phyloP scores from a whole-genome alignment of 2,888 invertebrate genomes.

The Drosophila antonietae region DNA sequence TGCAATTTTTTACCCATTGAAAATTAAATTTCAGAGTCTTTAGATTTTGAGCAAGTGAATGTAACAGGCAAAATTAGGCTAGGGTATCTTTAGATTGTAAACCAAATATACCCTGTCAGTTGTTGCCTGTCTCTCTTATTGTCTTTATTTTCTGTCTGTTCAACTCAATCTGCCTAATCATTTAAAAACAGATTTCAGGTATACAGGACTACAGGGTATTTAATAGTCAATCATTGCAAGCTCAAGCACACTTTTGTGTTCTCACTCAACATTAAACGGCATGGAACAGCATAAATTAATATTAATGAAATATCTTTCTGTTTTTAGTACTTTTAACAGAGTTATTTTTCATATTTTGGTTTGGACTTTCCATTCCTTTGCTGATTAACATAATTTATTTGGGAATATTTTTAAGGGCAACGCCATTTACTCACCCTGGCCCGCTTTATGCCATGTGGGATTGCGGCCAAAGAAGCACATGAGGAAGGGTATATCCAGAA shows the following conservation, averaged over 20 bases:
- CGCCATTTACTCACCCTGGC: conserved; percentile 70
- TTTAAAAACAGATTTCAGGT: too few relatives aligned
- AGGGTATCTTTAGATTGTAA: too few relatives aligned
- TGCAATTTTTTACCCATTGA: neutral
- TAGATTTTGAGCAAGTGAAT: neutral
- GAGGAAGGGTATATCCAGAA: conserved; percentile 92
- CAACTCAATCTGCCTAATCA: too few relatives aligned
- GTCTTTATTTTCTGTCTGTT: too few relatives aligned
- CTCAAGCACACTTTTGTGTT: neutral
- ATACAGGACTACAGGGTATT: neutral
- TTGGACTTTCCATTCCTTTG: neutral
- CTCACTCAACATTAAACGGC: neutral
- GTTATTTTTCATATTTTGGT: neutral
- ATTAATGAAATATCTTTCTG: neutral
- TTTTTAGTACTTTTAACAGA: neutral
- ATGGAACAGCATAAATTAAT: conserved; percentile 1
- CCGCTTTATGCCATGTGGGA: conserved; percentile 86
- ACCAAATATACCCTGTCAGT: too few relatives aligned
- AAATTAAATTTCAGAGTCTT: neutral
- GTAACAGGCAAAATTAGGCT: too few relatives aligned
- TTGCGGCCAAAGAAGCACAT: conserved; percentile 90
- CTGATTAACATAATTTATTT: conserved; percentile 2
- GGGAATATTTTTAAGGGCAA: neutral
- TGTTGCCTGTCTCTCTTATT: too few relatives aligned
- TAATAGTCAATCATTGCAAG: neutral